Base-by-base conservation (phyloP, 2,888 invertebrate genomes). In the Cheilosia vernalis region DNA sequence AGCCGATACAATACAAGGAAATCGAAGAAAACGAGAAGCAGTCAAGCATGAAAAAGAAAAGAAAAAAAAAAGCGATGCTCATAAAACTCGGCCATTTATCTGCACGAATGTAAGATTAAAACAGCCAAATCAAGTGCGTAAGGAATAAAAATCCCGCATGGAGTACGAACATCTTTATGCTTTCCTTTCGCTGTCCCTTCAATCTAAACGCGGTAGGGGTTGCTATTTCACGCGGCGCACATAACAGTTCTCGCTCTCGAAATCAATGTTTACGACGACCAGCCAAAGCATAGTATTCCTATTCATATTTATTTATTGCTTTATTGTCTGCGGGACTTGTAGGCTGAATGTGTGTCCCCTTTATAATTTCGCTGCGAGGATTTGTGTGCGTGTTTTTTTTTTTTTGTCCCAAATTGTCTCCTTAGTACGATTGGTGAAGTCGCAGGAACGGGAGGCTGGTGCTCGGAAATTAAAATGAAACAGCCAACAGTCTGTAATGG, bases 271-370 rank as follows among this genome's bases (percentile, higher is more conserved):
- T 79, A 80, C 79, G 74, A 64, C 69, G 24, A 24, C 24, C 63
- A 30, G 51, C 64, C 17, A 70, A 61, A 72, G 55, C 66, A 77
- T 19, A 60, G 53, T 74, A 84, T 51, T 51, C 17, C 15, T 17
- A 6, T 69, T 84, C 80, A 80, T 84, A 70, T 84, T 80, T 84
- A 84, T 84, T 84, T 84, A 84, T 84, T 60, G 80, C 80, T 80
- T 74, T 80, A 74, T 80, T 70, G 64, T 74, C 70, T 74, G 60
- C 53, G 47, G 40, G 66, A 72, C 44, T 63, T 17, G 47, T 2
- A 19, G 19, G 17, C 7, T 19, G 49, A 13, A 27, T 17, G 13
- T 17, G 17, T 24, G 9, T 19, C 17, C 13, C 49, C 33, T 1
- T 47, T 30, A 13, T 37, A 55, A 33, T 33, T 51, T 64, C 42